Conservation (phyloP, 2,113 vertebrate genomes). For the Cyprinus carpio region DNA sequence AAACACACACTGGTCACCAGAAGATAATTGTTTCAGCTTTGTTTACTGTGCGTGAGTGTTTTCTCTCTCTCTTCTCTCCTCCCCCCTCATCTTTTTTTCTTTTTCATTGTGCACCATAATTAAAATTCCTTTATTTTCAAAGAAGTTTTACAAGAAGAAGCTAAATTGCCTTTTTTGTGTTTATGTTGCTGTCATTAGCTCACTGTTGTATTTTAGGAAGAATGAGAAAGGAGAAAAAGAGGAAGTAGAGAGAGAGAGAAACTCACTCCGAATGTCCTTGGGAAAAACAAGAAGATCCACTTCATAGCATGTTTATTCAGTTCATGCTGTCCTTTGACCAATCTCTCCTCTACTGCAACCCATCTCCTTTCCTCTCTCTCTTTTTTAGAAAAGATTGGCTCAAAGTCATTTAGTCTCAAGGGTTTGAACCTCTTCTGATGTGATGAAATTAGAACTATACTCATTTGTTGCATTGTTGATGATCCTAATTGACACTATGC, state of each 20-base stretch:
- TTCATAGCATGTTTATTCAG: conserved; percentile 57
- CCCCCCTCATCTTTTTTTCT: conserved; percentile 56
- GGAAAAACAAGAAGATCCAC: conserved; percentile 72
- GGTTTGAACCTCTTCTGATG: conserved; percentile 31
- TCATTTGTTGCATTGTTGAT: conserved; percentile 38
- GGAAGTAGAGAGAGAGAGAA: conserved; percentile 47
- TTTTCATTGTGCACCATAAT: conserved; percentile 80
- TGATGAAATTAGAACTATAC: conserved; percentile 12
- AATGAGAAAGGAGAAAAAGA: conserved; percentile 55
- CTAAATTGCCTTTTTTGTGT: conserved; percentile 82
- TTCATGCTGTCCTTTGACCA: conserved; percentile 25
- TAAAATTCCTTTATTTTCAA: conserved; percentile 85
- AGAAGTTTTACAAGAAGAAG: conserved; percentile 78
- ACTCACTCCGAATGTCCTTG: conserved; percentile 72
- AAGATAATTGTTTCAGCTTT: conserved; percentile 85
- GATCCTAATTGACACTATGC: conserved; percentile 32
- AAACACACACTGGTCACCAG: conserved; percentile 83
- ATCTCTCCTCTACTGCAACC: conserved; percentile 28
- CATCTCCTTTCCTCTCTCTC: conserved; percentile 12
- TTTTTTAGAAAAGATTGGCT: conserved; percentile 29
- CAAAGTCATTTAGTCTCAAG: conserved; percentile 37
- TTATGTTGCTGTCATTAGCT: conserved; percentile 78
- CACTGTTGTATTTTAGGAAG: conserved; percentile 64
- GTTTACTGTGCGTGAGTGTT: conserved; percentile 79
- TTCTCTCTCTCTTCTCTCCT: conserved; percentile 72